phyloP scores from a whole-genome alignment of 1,140 invertebrate species.

The Megalopta genalis region DNA sequence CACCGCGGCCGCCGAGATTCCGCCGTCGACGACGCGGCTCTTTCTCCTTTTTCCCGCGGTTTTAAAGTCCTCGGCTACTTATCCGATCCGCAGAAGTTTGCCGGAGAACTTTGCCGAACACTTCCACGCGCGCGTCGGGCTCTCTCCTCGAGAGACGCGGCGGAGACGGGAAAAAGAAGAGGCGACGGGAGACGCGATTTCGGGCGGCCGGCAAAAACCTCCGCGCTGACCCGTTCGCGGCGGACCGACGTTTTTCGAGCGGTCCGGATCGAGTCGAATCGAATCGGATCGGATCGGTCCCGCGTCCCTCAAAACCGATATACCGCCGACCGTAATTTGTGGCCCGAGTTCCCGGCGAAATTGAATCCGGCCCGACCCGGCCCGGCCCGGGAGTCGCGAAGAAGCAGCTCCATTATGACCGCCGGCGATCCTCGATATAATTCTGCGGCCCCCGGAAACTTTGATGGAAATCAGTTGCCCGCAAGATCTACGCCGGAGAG shows the following conservation, averaged over 20 bases:
- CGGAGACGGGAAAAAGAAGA: not conserved
- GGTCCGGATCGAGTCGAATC: not conserved
- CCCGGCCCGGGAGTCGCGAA: not conserved
- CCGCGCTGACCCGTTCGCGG: not conserved
- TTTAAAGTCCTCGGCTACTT: slow-evolving; percentile 38
- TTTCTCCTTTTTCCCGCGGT: slow-evolving; percentile 22
- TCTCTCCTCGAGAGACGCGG: slow-evolving; percentile 1
- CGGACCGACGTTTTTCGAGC: not conserved
- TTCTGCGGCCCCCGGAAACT: slow-evolving; percentile 16
- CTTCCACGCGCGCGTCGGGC: not conserved
- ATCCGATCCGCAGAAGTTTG: slow-evolving; percentile 25
- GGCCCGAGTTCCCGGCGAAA: slow-evolving; percentile 2
- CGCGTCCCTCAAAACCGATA: not conserved
- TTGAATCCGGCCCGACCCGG: slow-evolving; percentile 14
- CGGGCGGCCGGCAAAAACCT: not conserved
- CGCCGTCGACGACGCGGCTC: slow-evolving; percentile 3
- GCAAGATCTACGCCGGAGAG: not conserved
- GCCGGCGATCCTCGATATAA: slow-evolving; percentile 30
- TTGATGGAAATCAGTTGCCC: slow-evolving; percentile 30
- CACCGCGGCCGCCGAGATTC: slow-evolving; percentile 18
- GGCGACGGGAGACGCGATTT: not conserved
- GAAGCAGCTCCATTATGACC: slow-evolving; percentile 25
- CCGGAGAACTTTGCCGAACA: slow-evolving; percentile 17
- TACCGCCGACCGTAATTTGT: slow-evolving; percentile 10
- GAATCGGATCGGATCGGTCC: not conserved